Conservation (phyloP, 2,113 vertebrate genomes). For the Tachysurus vachellii region DNA sequence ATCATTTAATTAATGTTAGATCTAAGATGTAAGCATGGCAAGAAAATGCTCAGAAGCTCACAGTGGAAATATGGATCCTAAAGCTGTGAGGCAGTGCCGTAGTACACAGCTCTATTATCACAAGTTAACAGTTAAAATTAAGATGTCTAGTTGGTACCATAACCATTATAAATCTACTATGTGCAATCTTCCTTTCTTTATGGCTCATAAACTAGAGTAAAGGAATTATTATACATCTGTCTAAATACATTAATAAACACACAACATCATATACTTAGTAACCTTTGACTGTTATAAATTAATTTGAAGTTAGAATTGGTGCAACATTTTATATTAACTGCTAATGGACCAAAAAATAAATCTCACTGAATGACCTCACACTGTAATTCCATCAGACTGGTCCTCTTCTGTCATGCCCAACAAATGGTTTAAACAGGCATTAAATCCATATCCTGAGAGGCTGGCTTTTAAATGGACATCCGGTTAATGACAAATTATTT, state of each 20-base stretch:
- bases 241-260: neutral
- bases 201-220: neutral
- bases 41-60: neutral
- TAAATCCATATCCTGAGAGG: conserved; percentile 37
- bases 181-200: neutral
- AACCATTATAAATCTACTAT: neutral
- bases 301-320: conserved; percentile 1
- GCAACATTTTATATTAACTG: neutral
- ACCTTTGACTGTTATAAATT: neutral
- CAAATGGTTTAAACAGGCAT: conserved; percentile 32
- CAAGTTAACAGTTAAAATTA: neutral
- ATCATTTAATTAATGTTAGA: neutral
- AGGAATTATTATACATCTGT: neutral
- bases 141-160: neutral
- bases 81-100: neutral
- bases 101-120: neutral
- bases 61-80: neutral
- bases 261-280: neutral
- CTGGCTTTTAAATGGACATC: conserved; percentile 35
- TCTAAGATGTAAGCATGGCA: neutral
- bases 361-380: conserved; percentile 8
- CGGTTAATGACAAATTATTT: conserved; percentile 32
- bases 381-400: conserved; percentile 19
- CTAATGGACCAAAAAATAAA: conserved; percentile 19
- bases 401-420: conserved; percentile 1